Evolutionary conservation across 1,140 invertebrate species (phyloP).

Genomic region (Pararge aegeria): DNA sequence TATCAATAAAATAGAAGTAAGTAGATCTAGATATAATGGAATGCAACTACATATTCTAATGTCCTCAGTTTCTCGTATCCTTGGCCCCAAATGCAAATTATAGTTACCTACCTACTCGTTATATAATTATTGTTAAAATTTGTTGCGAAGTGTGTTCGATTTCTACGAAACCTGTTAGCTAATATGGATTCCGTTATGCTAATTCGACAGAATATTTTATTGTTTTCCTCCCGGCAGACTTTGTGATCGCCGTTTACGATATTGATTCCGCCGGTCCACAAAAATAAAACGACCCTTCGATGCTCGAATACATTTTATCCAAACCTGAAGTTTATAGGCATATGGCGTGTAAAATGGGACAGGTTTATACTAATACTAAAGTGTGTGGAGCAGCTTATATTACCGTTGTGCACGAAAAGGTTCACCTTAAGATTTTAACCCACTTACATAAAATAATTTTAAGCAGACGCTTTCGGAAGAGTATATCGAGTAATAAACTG

Average conservation of each 20-base stretch:
- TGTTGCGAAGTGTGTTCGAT: neutral
- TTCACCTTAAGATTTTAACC: neutral
- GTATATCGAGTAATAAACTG: too few species aligned
- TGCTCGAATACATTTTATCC: slow-evolving; percentile 9
- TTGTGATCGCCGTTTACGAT: slow-evolving; percentile 29
- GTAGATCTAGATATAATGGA: too few species aligned
- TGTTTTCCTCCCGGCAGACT: slow-evolving; percentile 16
- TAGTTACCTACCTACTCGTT: neutral
- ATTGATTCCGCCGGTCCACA: slow-evolving; percentile 17
- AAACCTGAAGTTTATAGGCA: slow-evolving; percentile 13
- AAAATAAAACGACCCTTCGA: slow-evolving; percentile 27
- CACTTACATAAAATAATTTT: neutral
- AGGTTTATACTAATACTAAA: slow-evolving; percentile 12
- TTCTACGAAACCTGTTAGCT: slow-evolving; percentile 8
- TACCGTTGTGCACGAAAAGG: neutral
- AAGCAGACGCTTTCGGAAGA: too few species aligned
- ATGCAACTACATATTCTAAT: too few species aligned
- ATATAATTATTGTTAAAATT: slow-evolving; percentile 7
- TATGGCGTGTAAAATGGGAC: slow-evolving; percentile 13
- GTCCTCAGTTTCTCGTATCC: neutral
- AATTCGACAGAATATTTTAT: slow-evolving; percentile 28
- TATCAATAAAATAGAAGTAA: too few species aligned
- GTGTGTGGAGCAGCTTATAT: neutral
- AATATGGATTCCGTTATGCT: slow-evolving; percentile 17
- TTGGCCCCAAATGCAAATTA: slow-evolving; percentile 8